Evolutionary conservation across 2,113 vertebrate genomes (phyloP), one percentile per base, ranked within the genome.

Genomic region (Brienomyrus longianalis): DNA sequence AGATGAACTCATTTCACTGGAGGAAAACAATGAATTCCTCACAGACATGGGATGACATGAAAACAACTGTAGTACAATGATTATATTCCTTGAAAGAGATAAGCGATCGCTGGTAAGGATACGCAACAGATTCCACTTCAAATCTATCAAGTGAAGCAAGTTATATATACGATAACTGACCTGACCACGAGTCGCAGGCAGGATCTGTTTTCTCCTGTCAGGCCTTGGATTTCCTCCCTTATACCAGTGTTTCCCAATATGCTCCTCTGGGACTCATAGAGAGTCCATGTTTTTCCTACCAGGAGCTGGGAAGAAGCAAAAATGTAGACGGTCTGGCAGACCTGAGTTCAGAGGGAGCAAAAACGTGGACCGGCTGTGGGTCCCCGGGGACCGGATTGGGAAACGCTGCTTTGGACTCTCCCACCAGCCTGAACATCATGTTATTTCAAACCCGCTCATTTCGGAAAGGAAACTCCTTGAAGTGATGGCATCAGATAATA

Each of bases 31-130:
- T 39, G 3, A 35, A 77, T 77, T 77, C n/a, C 27, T 77, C 13
- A 77, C 15, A 77, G 31, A 47, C 43, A 47, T 31, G 48, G 43
- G 47, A 23, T 11, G 10, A 52, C 47, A 50, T 48, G n/a, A 45
- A 35, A 8, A 56, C 23, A 15, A 54, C 54, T 47, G 17, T 5
- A 87, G 62, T 48, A 90, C 88, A 35, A 88, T 52, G 39, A 80
- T 50, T 50, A 45, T 11, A 90, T 89, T 89, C 89, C 91, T 91
- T 92, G 91, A 88, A 90, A 90, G 52, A 83, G 51, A 85, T 83
- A 89, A 85, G 35, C 2, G 56, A 59, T 23, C 51, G 54, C 86
- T 91, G 90, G 15, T 47, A 23, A 86, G 54, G 86, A 13, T 91
- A 90, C 86, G 9, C 51, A 90, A 88, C 2, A 2, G 66, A 88